Conservation (phyloP, 2,797 vertebrate genomes). For the Girardinus metallicus region DNA sequence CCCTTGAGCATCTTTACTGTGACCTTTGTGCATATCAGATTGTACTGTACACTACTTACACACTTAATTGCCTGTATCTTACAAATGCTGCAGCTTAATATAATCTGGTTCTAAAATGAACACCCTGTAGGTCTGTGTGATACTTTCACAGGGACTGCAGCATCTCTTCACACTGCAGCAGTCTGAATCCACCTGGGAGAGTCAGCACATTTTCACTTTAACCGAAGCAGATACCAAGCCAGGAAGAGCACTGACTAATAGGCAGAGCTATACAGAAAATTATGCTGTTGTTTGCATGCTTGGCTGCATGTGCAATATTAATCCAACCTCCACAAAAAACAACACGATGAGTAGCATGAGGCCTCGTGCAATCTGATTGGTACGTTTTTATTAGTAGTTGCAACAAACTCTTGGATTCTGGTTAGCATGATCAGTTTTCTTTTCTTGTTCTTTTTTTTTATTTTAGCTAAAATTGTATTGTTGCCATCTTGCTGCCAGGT, state of each 20-base stretch:
- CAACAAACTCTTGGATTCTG: neutral
- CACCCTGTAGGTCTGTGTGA: slow-evolving; percentile 6
- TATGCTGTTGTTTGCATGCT: slow-evolving; percentile 42
- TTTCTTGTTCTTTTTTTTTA: no score
- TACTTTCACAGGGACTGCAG: slow-evolving; percentile 20
- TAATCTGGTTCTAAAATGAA: neutral
- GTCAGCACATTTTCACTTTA: slow-evolving; percentile 29
- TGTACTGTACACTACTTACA: neutral
- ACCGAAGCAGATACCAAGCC: slow-evolving; percentile 29
- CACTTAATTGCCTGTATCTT: neutral
- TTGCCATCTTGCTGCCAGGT: neutral
- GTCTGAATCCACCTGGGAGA: slow-evolving; percentile 42
- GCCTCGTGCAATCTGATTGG: neutral
- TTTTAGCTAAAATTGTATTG: no score
- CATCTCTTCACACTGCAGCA: slow-evolving; percentile 27
- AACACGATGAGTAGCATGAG: slow-evolving; percentile 26
- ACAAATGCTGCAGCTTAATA: neutral
- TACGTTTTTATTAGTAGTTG: neutral
- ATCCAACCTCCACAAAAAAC: slow-evolving; percentile 23
- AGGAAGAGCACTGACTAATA: slow-evolving; percentile 29
- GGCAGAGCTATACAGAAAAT: slow-evolving; percentile 29
- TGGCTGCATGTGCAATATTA: slow-evolving; percentile 26
- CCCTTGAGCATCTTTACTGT: slow-evolving; percentile 22
- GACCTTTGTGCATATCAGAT: neutral
- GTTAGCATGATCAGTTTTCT: neutral